Base-by-base conservation (phyloP, 2,888 invertebrate species). In the Melikaiella ostensackeni region DNA sequence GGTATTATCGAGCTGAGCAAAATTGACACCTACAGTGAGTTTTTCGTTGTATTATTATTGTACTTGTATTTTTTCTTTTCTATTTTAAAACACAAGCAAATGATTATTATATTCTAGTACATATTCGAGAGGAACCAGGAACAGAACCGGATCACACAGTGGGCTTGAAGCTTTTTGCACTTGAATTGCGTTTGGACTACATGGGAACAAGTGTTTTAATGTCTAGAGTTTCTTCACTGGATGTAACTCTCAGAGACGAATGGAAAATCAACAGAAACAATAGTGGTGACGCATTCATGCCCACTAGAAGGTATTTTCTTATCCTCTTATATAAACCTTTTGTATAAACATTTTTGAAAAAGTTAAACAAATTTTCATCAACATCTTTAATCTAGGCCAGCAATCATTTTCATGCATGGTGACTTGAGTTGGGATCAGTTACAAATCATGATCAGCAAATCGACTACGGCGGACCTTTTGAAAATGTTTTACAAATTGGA, bases 141-240 rank as follows among this genome's bases (percentile, higher is more conserved):
- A 94, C 95, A 84, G 97, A 97, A 92, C 98, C 98, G 0, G 96
- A 97, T 86, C 98, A 98, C 92, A 96, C 95, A 74, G 94, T 97
- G 77, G 96, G 97, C 66, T 92, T 97, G 81, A 95, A 96, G 86
- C 93, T 98, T 82, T 95, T 95, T 86, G 98, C 98, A 19, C 92
- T 98, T 74, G 98, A 99, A 92, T 93, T 98, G 84, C 94, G 98
- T 27, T 93, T 99, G 78, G 99, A 99, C 93, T 99, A 99, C 93
- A 99, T 99, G 99, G 98, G 98, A 80, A 97, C 98, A n/a, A 96
- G 97, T 57, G 98, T 98, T 77, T 92, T 99, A 79, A 97, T 99
- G 96, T 96, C 96, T 13, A 93, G 98, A 74, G 96, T 98, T 66
- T 97, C 97, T 84, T 94, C 95, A 19, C 94, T 98, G 83, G 95